Evolutionary conservation across 92 coral and sea anemone species (phyloP), one percentile per base, ranked within the genome.

Genomic region (Ricordea florida): DNA sequence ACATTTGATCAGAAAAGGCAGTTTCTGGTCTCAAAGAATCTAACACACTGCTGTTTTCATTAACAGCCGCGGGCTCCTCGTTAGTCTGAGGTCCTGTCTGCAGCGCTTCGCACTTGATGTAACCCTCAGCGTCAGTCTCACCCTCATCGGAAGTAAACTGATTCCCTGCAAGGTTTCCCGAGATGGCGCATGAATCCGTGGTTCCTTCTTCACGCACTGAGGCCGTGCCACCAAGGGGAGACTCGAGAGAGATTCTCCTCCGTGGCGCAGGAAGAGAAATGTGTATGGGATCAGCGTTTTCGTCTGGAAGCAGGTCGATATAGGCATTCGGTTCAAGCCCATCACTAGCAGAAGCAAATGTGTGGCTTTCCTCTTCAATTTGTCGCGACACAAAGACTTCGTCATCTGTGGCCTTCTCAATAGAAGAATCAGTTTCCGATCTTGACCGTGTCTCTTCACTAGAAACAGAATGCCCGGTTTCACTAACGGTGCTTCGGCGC

Each of bases 211-310:
- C 69, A n/a, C 58, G 24, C 1, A 35, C 18, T 33, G 69, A 58
- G 47, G 56, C 17, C 6, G 70, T 4, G 34, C 70, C 57, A 16
- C 64, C 15, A 6, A 24, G n/a, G n/a, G n/a, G 47, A 3, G 77
- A 70, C 21, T 41, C 77, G 50, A 15, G 38, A 20, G 77, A 49
- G 20, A 49, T 49, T 33, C 69, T 83, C 22, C 80, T 71, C 2
- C 68, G 24, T 57, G 60, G 71, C 50, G 64, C 87, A 5, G 92
- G 77, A 62, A 86, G 92, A 2, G 97, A 74, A 14, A 91, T 91
- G 37, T 91, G 97, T 37, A 91, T 82, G 6, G 97, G 97, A 25
- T 75, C 77, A 7, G 87, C 88, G 1, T 57, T 68, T 5, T 65
- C 78, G 48, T 91, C 97, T 1, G 55, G 57, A 1, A 91, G 41